Evolutionary conservation across 2,113 vertebrate species (phyloP).

Genomic region (Numida meleagris): DNA sequence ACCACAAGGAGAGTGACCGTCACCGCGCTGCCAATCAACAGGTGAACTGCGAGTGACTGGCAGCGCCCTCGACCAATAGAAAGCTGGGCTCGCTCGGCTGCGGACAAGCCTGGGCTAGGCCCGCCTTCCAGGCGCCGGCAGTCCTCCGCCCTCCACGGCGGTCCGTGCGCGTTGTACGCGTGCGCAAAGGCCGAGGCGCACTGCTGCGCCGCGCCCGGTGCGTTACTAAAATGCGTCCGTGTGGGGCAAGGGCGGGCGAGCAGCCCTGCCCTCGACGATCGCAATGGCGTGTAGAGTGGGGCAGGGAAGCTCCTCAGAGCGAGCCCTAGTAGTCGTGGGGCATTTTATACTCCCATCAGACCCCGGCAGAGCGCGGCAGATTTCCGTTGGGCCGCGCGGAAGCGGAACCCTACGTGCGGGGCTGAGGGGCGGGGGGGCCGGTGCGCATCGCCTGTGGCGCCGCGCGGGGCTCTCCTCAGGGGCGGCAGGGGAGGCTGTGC

Average conservation of each 20-base stretch:
- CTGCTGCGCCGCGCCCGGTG: accelerated
- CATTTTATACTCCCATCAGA: too few relatives aligned
- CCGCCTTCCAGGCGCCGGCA: neutral
- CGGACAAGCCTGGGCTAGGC: neutral
- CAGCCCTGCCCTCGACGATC: accelerated
- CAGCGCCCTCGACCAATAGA: accelerated
- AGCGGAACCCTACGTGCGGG: neutral
- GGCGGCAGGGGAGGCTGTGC: too few relatives aligned
- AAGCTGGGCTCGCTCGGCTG: accelerated
- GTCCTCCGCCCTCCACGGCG: neutral
- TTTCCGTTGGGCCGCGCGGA: too few relatives aligned
- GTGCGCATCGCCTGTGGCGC: neutral
- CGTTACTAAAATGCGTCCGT: neutral
- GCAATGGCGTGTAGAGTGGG: accelerated
- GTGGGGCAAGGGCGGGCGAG: accelerated
- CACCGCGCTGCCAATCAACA: neutral
- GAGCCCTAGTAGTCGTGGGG: too few relatives aligned
- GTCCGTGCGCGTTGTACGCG: neutral
- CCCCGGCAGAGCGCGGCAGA: too few relatives aligned
- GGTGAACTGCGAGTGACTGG: accelerated
- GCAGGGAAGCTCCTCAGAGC: accelerated
- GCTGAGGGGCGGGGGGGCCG: neutral
- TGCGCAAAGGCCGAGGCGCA: accelerated
- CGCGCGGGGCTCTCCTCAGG: neutral
- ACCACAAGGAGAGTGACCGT: accelerated